phyloP scores from a whole-genome alignment of 2,888 invertebrate genomes.

The Dusona sp. region DNA sequence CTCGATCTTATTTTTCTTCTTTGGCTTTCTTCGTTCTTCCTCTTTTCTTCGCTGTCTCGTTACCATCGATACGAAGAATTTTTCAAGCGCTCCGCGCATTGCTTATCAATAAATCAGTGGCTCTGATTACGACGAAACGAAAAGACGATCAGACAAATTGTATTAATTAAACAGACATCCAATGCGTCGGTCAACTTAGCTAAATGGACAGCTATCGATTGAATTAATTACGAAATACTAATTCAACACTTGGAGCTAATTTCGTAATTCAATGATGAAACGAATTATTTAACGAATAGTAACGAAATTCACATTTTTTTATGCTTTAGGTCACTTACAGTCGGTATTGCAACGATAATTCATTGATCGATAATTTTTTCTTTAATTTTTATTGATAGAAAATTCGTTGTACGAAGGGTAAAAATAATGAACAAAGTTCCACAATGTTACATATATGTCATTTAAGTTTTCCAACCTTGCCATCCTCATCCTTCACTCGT shows the following conservation, averaged over 20 bases:
- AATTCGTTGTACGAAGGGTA: neutral
- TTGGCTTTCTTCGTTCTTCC: constrained; percentile 37
- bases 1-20: constrained; percentile 56
- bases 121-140: neutral
- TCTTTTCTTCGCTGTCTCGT: neutral
- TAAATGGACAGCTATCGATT: neutral
- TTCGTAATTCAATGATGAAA: neutral
- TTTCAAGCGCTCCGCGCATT: constrained; percentile 1
- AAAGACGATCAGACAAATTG: neutral
- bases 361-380: neutral
- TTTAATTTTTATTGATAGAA: too few species aligned
- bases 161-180: neutral
- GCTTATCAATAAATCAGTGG: constrained; percentile 30
- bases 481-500: constrained; percentile 49
- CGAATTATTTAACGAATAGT: neutral
- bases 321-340: neutral
- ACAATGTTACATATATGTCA: neutral
- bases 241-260: neutral
- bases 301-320: neutral
- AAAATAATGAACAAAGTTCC: neutral
- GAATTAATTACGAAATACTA: neutral
- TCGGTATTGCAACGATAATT: neutral
- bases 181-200: neutral
- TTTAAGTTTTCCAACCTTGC: constrained; percentile 40
- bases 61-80: constrained; percentile 13